Conservation (phyloP, 2,113 vertebrate species). For the Sula dactylatra region DNA sequence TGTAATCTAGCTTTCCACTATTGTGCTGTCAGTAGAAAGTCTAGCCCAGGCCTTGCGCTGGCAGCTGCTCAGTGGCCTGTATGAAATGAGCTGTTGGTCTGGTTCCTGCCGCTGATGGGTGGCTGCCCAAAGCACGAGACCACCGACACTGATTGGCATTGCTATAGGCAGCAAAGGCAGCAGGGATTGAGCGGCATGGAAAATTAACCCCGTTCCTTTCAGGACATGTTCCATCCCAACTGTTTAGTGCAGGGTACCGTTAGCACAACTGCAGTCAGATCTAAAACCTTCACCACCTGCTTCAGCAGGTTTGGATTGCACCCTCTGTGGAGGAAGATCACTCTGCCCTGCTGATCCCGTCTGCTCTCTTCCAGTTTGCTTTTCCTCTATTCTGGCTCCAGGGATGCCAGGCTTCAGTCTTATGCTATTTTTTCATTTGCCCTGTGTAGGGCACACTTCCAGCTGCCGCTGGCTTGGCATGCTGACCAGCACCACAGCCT, state of each 20-base stretch:
- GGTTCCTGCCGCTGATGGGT: background rate
- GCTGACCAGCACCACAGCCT: background rate
- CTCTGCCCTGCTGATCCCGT: background rate
- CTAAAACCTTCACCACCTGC: background rate
- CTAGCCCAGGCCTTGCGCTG: background rate
- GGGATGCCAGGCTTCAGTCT: background rate
- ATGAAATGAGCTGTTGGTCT: conserved; percentile 17
- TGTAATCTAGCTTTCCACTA: background rate
- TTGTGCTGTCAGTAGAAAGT: background rate
- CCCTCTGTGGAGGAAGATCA: background rate
- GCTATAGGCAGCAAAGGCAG: background rate
- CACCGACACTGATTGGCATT: background rate
- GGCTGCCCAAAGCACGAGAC: background rate
- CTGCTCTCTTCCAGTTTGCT: background rate
- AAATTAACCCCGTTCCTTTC: background rate
- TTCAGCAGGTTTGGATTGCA: background rate
- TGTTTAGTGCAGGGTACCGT: background rate
- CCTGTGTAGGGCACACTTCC: background rate
- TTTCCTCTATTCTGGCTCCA: background rate
- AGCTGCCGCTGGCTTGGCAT: background rate
- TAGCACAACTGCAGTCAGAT: fast-evolving
- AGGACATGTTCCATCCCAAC: background rate
- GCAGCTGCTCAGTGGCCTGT: conserved; percentile 50
- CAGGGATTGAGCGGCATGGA: background rate
- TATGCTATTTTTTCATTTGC: background rate